Conservation (phyloP, 92 coral and sea anemone species). For the Meandrina meandrites region DNA sequence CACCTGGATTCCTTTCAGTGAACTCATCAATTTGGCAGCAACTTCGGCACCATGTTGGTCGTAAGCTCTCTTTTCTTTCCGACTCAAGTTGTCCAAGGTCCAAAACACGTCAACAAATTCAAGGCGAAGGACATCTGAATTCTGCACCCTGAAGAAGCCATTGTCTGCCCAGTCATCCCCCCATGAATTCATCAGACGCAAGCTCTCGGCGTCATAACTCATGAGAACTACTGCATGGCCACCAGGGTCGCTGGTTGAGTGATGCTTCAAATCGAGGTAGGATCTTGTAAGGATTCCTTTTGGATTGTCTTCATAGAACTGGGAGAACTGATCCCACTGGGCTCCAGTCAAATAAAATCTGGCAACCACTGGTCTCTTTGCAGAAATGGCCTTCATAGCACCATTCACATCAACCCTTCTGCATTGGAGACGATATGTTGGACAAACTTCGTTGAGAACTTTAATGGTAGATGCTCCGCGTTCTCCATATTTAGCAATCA, state of each 20-base stretch:
- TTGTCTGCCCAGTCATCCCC: constrained; percentile 56
- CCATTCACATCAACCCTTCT: constrained; percentile 27
- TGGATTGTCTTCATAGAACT: constrained; percentile 45
- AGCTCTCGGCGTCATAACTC: constrained; percentile 52
- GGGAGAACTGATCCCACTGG: constrained; percentile 45
- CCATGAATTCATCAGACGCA: constrained; percentile 72
- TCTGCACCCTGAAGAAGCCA: constrained; percentile 66
- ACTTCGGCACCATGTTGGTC: constrained; percentile 10
- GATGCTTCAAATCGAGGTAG: constrained; percentile 13
- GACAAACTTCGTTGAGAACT: constrained; percentile 56
- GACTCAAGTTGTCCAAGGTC: constrained; percentile 7
- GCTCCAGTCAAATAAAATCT: constrained; percentile 43
- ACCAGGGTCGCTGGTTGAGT: background rate
- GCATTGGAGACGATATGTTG: constrained; percentile 53
- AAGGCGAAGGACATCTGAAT: constrained; percentile 63
- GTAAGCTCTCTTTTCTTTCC: constrained; percentile 29
- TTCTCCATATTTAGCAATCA: constrained; percentile 41
- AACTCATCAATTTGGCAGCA: constrained; percentile 19
- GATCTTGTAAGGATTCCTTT: constrained; percentile 46
- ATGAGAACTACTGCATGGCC: constrained; percentile 71
- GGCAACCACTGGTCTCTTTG: constrained; percentile 62
- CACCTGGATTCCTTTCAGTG: constrained; percentile 34
- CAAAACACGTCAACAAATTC: constrained; percentile 58
- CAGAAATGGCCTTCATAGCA: constrained; percentile 59
- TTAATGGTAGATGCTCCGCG: background rate